Evolutionary conservation across 2,113 vertebrate genomes (phyloP).

Genomic region (Falcunculus frontatus): DNA sequence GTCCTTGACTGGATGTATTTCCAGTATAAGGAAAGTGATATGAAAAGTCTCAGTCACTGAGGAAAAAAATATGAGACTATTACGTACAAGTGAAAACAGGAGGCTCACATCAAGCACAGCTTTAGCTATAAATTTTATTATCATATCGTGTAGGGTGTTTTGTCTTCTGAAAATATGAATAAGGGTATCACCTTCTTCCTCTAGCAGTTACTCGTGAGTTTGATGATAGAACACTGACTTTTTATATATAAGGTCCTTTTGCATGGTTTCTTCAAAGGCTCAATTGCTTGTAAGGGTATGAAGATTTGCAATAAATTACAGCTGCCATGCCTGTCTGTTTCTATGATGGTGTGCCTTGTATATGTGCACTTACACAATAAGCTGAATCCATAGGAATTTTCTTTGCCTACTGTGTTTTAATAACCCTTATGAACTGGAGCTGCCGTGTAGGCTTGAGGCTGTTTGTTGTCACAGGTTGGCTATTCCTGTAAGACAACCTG

Average conservation of each 20-base stretch:
- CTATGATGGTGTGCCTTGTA: not conserved
- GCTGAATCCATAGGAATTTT: not conserved
- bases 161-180: not conserved
- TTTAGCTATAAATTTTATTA: not conserved
- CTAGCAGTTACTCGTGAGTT: fast-evolving
- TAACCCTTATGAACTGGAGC: not conserved
- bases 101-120: not conserved
- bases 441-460: not conserved
- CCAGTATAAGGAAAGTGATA: not conserved
- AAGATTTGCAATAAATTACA: not conserved
- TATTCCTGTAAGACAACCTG: not conserved
- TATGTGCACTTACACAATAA: not conserved
- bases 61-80: not conserved
- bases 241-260: not conserved
- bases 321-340: not conserved
- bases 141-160: not conserved
- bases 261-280: not conserved
- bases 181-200: not conserved
- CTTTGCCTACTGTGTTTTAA: not conserved
- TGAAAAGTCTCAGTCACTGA: not conserved
- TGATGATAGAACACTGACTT: not conserved
- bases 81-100: not conserved
- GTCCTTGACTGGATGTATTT: not conserved
- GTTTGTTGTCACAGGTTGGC: not conserved
- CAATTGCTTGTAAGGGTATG: not conserved